A percentile compares a stretch with the other conserved stretches of the same genome.
Conservation (phyloP, 2,888 invertebrate species). For the Megalurothrips usitatus region DNA sequence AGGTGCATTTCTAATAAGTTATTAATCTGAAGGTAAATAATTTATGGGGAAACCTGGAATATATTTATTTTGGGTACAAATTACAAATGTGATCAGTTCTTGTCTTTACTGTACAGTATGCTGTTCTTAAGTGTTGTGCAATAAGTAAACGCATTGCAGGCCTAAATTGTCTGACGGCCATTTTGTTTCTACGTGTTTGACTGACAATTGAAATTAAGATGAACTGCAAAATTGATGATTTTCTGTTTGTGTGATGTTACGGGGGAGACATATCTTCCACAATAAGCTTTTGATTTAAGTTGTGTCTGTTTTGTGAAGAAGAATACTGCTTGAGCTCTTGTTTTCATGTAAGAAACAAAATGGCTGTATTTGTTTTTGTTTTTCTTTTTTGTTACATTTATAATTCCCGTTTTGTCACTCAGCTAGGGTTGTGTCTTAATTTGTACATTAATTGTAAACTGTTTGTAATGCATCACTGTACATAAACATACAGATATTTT, state of each 20-base stretch:
- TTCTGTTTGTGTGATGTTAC: not conserved
- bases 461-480: constrained; percentile 18
- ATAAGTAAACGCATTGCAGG: not conserved
- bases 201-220: not conserved
- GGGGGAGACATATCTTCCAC: not conserved
- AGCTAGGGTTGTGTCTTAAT: not conserved
- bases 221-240: too few species aligned
- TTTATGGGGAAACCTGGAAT: not conserved
- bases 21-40: too few species aligned
- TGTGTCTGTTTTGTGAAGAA: not conserved
- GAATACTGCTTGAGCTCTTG: not conserved
- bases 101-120: not conserved
- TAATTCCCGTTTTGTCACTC: not conserved
- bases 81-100: not conserved
- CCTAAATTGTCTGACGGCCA: not conserved
- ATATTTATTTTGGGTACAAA: constrained; percentile 11
- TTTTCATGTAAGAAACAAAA: not conserved
- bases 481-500: constrained; percentile 18
- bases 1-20: too few species aligned
- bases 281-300: not conserved
- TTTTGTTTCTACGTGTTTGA: not conserved
- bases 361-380: not conserved
- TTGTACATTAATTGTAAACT: not conserved
- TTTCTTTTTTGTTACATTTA: not conserved
- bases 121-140: not conserved